Conservation (phyloP, 2,113 vertebrate species). For the Arenaria interpres region DNA sequence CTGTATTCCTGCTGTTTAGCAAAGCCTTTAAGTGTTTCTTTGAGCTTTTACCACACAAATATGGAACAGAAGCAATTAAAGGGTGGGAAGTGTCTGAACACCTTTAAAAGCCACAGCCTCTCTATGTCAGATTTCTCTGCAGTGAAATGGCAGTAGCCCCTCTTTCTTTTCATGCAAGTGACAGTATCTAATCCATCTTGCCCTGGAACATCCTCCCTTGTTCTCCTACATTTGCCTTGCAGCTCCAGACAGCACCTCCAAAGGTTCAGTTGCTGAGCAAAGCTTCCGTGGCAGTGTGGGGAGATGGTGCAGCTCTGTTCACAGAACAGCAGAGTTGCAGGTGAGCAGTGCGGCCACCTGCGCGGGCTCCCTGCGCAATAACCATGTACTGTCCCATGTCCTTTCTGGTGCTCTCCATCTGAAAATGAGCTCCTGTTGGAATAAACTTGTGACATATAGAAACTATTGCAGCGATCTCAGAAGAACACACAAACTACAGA, state of each 20-base stretch:
- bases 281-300: background rate
- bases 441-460: background rate
- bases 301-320: background rate
- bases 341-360: background rate
- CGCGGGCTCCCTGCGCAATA: background rate
- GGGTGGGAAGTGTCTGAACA: background rate
- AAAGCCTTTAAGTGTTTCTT: background rate
- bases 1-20: background rate
- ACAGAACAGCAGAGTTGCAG: background rate
- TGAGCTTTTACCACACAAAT: background rate
- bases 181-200: background rate
- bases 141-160: background rate
- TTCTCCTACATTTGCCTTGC: background rate
- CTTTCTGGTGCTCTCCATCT: background rate
- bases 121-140: background rate
- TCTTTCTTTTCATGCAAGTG: background rate
- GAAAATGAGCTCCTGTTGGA: background rate
- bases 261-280: background rate
- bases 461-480: background rate
- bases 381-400: background rate
- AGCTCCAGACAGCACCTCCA: background rate
- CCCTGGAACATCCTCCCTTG: background rate
- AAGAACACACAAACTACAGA: background rate
- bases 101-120: background rate
- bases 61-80: background rate